phyloP scores from a whole-genome alignment of 2,797 vertebrate genomes.

The Podarcis siculus region DNA sequence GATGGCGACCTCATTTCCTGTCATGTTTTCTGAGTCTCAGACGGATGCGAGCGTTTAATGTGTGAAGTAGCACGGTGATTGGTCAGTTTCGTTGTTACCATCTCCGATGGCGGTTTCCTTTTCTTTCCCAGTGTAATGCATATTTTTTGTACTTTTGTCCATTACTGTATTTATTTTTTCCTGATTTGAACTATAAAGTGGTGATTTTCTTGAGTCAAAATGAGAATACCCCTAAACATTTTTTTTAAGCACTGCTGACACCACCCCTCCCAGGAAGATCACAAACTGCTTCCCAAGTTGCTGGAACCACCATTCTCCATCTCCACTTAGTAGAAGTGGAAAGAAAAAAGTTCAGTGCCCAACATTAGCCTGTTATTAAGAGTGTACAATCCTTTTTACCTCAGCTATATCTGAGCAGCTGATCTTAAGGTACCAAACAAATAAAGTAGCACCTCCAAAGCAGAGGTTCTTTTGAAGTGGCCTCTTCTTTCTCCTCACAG shows the following conservation, averaged over 20 bases:
- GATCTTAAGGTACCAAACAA: background rate
- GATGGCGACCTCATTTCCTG: no score
- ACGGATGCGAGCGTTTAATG: no score
- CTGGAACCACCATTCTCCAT: background rate
- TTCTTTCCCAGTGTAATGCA: no score
- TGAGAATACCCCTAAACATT: no score
- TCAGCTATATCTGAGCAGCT: background rate
- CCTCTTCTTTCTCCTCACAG: background rate
- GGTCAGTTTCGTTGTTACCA: no score
- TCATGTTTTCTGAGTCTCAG: no score
- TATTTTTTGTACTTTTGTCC: no score
- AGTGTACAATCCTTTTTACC: background rate
- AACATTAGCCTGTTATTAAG: background rate
- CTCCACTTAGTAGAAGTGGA: background rate
- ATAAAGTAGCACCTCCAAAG: constrained; percentile 2
- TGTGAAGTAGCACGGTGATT: no score
- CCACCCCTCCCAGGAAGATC: background rate
- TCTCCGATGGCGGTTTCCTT: no score
- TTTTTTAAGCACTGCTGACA: background rate
- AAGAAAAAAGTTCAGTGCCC: background rate
- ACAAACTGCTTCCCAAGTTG: background rate
- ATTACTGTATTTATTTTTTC: no score
- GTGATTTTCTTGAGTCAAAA: no score
- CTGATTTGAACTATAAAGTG: no score
- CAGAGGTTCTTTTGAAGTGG: constrained; percentile 7